Percentiles rank a stretch among this genome's conserved stretches.
Conservation (phyloP, 1,140 invertebrate genomes). For the Saccostrea glomerata region DNA sequence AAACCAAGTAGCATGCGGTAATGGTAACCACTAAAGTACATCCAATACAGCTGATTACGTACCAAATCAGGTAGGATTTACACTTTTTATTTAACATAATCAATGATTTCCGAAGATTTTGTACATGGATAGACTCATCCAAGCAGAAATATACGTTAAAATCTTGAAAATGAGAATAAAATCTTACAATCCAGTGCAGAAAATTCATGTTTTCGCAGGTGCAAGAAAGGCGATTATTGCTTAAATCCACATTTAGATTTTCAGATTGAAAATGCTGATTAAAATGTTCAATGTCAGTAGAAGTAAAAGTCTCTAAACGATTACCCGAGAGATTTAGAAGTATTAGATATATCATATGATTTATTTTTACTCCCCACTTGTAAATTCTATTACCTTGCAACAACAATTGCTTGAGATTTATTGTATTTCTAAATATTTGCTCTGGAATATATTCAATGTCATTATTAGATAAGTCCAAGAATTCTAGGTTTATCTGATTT, state of each 20-base stretch:
- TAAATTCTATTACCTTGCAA: background rate
- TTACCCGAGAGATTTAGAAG: background rate
- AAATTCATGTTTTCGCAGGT: background rate
- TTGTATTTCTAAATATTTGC: background rate
- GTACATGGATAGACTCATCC: background rate
- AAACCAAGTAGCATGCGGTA: constrained; percentile 30
- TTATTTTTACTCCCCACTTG: background rate
- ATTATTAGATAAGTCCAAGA: background rate
- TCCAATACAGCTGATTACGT: background rate
- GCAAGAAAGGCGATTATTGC: background rate
- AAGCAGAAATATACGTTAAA: background rate
- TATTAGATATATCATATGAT: background rate
- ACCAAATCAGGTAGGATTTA: background rate
- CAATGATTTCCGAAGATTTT: background rate
- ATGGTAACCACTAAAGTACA: background rate
- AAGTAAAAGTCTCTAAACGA: background rate
- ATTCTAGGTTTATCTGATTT: background rate
- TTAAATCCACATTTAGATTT: background rate
- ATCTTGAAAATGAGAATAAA: background rate
- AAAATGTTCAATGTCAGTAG: background rate
- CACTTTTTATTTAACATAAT: background rate
- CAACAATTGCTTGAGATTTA: background rate
- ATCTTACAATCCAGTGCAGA: background rate
- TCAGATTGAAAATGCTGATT: background rate
- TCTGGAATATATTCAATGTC: background rate